Evolutionary conservation across 2,797 vertebrate species (phyloP).

Genomic region (Todus mexicanus): DNA sequence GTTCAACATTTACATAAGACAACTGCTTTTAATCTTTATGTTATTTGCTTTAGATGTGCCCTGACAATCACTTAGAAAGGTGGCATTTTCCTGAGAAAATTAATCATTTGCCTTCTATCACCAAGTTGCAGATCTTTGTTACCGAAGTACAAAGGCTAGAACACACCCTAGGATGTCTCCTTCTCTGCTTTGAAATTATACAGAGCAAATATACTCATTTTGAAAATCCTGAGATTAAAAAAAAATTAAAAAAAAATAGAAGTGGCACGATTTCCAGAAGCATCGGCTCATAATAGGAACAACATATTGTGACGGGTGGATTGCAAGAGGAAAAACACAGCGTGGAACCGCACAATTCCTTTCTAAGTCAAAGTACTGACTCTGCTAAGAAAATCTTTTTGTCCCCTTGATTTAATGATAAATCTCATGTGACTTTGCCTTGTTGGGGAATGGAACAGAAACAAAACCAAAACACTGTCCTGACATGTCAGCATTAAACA

Average conservation of each 20-base stretch:
- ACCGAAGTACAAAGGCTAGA: constrained; percentile 24
- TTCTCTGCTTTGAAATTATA: not conserved
- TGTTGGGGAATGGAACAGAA: not conserved
- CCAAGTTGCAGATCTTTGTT: constrained; percentile 20
- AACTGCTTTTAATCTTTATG: constrained; percentile 15
- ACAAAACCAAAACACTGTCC: not conserved
- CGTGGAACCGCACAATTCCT: not conserved
- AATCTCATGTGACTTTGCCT: not conserved
- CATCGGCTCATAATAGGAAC: not conserved
- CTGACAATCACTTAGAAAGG: constrained; percentile 24
- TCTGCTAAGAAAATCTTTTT: constrained; percentile 13
- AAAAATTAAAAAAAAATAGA: not conserved
- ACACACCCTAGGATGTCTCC: constrained; percentile 21
- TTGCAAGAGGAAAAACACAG: not conserved
- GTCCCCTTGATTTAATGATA: not conserved
- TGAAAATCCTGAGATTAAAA: not conserved
- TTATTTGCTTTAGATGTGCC: constrained; percentile 18
- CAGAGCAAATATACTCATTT: not conserved
- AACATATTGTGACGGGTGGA: not conserved
- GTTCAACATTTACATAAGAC: not conserved
- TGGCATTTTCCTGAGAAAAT: constrained; percentile 41
- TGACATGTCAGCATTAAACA: not conserved
- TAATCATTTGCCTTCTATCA: constrained; percentile 29
- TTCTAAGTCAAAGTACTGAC: not conserved
- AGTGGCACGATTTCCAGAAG: not conserved